Percentiles rank a stretch among this genome's conserved stretches.
These are phyloP conservation scores for Catharus fuscescens DNA, from an alignment of 2,113 vertebrate species.

Conservation along the genomic window DNA sequence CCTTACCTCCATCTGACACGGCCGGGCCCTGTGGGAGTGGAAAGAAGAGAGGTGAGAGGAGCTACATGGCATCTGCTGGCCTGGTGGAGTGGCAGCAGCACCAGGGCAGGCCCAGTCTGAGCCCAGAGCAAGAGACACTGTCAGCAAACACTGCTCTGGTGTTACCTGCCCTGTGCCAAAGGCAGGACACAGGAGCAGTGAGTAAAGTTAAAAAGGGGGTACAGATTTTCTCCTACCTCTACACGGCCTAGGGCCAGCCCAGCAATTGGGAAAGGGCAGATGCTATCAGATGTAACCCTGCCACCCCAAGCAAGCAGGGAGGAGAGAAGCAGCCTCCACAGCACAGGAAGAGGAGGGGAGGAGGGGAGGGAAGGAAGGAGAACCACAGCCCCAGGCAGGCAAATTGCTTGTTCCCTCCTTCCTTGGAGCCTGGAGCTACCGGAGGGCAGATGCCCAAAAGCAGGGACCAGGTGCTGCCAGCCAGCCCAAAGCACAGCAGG, in stretches of 20 bases:
- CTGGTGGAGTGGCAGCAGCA: neutral
- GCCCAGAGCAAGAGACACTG: neutral
- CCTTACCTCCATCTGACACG: constrained; percentile 80
- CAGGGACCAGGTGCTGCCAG: accelerated
- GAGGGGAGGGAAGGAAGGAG: constrained; percentile 64
- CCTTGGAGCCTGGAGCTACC: neutral
- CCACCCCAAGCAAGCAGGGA: neutral
- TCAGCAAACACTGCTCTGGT: neutral
- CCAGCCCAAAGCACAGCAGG: neutral
- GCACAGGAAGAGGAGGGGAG: constrained; percentile 67
- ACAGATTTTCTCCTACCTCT: neutral
- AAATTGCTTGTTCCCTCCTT: neutral
- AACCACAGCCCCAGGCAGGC: constrained; percentile 37
- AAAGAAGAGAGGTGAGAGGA: constrained; percentile 52
- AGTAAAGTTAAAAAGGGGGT: neutral
- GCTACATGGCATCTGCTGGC: neutral
- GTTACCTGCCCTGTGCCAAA: neutral
- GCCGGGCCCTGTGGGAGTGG: constrained; percentile 72
- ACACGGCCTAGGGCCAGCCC: neutral
- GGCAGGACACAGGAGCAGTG: accelerated
- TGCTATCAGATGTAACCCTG: neutral
- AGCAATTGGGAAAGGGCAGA: neutral
- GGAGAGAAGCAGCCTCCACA: constrained; percentile 8
- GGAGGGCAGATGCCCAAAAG: neutral
- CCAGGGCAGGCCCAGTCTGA: neutral